Evolutionary conservation across 2,888 invertebrate species (phyloP), one percentile per base, ranked within the genome.

Genomic region (Chymomyza fuscimana): DNA sequence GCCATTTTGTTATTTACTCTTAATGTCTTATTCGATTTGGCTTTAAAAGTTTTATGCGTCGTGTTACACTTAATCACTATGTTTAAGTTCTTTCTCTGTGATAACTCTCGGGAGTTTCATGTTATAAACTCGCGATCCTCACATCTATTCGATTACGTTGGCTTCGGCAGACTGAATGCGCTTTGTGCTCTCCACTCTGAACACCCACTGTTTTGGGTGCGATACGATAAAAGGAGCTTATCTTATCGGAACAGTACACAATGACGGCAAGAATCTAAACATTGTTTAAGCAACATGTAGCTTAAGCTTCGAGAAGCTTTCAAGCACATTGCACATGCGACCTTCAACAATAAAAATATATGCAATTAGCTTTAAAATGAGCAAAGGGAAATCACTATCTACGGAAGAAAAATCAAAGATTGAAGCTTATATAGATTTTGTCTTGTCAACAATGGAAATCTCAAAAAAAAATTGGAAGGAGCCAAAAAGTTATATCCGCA

Each of bases 141-240:
- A 63, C 79, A 78, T 77, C 83, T 82, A 78, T 86, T 84, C 85
- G 79, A 84, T 73, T 36, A 63, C 78, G 74, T 73, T 66, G 74
- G 32, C 74, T 68, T 40, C 61, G 51, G 69, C 29, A 51, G 67
- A 84, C 82, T 84, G 36, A 40, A 15, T 12, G 1, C 22, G 25
- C 60, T 40, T 15, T 32, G 16, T 19, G 54, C 9, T 54, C 16
- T 54, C 5, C n/a, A 15, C 4, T 12, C 29, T n/a, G 59, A 52
- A 51, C 60, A 32, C 25, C 40, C n/a, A 22, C 9, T 15, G 6
- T 29, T 19, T 16, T 52, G 9, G 5, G 15, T 52, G 65, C 73
- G 75, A 84, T 83, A 86, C 73, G 77, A 84, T 83, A 86, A 82
- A 68, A 65, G 61, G 7, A 46, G 15, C 46, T 74, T 82, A 86